Conservation (phyloP, 2,113 vertebrate genomes). For the Aldabrachelys gigantea region DNA sequence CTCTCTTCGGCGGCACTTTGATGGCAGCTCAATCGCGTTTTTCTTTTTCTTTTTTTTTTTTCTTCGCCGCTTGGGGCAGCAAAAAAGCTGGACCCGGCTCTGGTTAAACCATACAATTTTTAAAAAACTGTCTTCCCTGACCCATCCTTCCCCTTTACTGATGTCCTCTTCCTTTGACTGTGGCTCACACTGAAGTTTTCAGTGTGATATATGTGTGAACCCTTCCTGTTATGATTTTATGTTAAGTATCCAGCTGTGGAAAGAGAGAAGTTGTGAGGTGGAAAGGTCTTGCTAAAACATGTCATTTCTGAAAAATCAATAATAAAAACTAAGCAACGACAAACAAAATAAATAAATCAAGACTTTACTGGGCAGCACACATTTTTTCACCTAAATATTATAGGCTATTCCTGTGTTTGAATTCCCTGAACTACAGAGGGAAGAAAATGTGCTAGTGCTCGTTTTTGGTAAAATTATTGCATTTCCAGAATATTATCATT, state of each 20-base stretch:
- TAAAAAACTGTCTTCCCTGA: constrained; percentile 24
- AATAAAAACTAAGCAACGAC: constrained; percentile 3
- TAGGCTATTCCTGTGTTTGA: constrained; percentile 30
- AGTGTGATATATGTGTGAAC: background rate
- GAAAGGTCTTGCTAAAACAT: constrained; percentile 39
- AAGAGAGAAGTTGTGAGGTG: background rate
- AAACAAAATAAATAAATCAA: background rate
- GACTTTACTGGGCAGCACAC: background rate
- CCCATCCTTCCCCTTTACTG: constrained; percentile 47
- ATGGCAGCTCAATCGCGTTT: no score
- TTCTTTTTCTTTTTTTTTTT: no score
- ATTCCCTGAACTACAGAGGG: background rate
- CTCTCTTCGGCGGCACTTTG: no score
- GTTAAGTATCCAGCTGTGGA: constrained; percentile 25
- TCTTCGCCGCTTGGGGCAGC: no score
- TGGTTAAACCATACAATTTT: constrained; percentile 1
- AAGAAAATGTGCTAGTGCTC: constrained; percentile 24
- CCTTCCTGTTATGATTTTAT: constrained; percentile 47
- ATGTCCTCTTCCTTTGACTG: constrained; percentile 20
- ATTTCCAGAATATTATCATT: constrained; percentile 52
- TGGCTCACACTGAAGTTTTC: background rate
- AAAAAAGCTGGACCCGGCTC: no score
- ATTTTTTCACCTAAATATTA: constrained; percentile 22
- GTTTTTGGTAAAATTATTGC: constrained; percentile 24
- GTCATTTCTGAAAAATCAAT: background rate